phyloP scores from a whole-genome alignment of 2,797 vertebrate species.

The Silurus aristotelis region DNA sequence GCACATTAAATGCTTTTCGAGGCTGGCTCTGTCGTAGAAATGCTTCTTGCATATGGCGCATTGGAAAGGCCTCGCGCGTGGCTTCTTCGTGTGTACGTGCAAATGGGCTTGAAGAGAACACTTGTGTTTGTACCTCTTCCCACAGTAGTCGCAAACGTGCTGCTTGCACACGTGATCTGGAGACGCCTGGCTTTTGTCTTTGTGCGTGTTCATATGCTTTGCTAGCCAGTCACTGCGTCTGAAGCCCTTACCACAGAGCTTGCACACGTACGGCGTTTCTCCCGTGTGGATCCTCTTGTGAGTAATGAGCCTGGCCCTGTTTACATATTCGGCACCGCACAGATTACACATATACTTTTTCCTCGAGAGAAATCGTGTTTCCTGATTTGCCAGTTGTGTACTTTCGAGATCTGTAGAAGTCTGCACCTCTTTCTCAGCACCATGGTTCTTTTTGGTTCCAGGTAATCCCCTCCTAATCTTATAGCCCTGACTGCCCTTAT shows the following conservation, averaged over 20 bases:
- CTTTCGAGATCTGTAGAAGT: neutral
- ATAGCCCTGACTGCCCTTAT: too few species aligned
- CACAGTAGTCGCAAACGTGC: neutral
- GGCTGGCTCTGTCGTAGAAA: neutral
- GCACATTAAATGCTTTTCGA: neutral
- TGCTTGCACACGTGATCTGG: neutral
- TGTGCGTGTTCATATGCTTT: constrained; percentile 16
- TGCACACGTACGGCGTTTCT: constrained; percentile 29
- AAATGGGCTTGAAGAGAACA: neutral
- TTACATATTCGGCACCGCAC: constrained; percentile 27
- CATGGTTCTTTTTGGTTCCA: neutral
- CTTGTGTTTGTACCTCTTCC: neutral
- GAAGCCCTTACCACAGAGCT: constrained; percentile 29
- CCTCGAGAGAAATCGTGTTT: neutral
- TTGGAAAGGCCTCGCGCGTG: neutral
- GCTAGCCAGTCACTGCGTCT: constrained; percentile 25
- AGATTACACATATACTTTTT: constrained; percentile 17
- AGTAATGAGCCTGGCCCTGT: neutral
- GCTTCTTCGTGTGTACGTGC: neutral
- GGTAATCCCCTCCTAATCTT: too few species aligned
- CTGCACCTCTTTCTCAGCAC: too few species aligned
- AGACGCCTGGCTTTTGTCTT: neutral
- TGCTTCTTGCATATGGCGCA: neutral
- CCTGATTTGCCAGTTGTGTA: too few species aligned
- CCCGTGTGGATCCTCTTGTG: constrained; percentile 50